Percentiles rank a stretch among this genome's conserved stretches.
Evolutionary conservation across 1,140 invertebrate species (phyloP).

Genomic region (Tetramorium parvispinum): DNA sequence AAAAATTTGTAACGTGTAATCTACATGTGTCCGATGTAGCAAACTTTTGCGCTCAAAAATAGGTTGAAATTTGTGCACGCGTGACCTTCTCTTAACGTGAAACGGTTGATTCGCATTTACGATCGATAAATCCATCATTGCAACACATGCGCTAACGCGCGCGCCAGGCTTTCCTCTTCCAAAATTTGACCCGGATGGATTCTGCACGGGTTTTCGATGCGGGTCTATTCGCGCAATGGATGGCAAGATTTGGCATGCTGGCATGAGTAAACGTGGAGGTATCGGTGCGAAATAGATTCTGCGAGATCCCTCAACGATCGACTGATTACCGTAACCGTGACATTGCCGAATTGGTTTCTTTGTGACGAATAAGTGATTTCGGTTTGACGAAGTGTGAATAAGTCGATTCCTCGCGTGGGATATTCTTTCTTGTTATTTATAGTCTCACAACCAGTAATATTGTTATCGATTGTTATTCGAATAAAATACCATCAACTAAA

Average conservation of each 20-base stretch:
- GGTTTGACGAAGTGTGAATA: no score
- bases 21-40: neutral
- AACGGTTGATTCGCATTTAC: constrained; percentile 5
- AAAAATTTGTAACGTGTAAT: constrained; percentile 33
- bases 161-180: neutral
- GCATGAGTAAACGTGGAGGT: neutral
- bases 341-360: neutral
- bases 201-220: constrained; percentile 24
- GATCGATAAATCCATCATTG: constrained; percentile 31
- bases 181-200: constrained; percentile 20
- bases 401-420: neutral
- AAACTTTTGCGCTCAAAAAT: constrained; percentile 27
- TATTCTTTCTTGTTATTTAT: neutral
- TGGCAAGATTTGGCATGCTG: constrained; percentile 18
- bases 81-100: constrained; percentile 19
- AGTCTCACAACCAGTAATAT: neutral
- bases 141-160: neutral
- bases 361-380: neutral
- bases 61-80: constrained; percentile 28
- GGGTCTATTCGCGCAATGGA: neutral
- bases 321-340: neutral
- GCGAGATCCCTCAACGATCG: neutral
- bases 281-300: constrained; percentile 16
- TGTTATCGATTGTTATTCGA: neutral
- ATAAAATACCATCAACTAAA: neutral